Evolutionary conservation across 1,140 invertebrate genomes (phyloP), one percentile per base, ranked within the genome.

Genomic region (Heliconius eleuchia): DNA sequence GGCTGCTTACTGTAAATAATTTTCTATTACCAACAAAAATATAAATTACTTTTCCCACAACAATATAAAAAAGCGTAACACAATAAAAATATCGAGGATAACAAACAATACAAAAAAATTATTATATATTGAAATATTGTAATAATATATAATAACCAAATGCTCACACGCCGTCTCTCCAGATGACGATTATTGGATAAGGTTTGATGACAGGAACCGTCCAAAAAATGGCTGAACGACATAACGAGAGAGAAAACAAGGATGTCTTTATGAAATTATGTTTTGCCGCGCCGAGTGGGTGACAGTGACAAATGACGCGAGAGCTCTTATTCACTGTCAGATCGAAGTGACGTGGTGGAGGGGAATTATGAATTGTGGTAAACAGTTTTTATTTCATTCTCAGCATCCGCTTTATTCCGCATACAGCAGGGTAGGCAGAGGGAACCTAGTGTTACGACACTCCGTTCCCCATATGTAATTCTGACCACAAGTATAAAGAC

Each of bases 181-280:
- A 34, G 71, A 80, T 77, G 57, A 71, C 78, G 74, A 86, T 81
- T 87, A 84, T 85, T 74, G 83, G 82, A 86, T 87, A 83, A 88
- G 83, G 27, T 50, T 85, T 84, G 83, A 86, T 83, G 84, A 85
- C 82, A 82, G 71, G 71, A 77, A 77, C 42, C 27, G 19, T n/a
- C 55, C 42, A 30, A 71, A 79, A 80, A 81, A 83, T 73, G 60
- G 71, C 50, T 76, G 42, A 83, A 80, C 82, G 77, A 77, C 82
- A 80, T 88, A 87, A 88, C 85, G 88, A 88, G 86, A 46, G 13
- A 46, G 3, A 46, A 16, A 91, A 89, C 87, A 90, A 85, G 84
- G 87, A 91, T 88, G 89, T 93, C 89, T 93, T 91, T 91, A 92
- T 92, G 86, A 91, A 92, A 92, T 92, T 88, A 89, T 91, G 89